These are phyloP conservation scores for Hofmannophila pseudospretella DNA, from an alignment of 2,888 invertebrate species.

Conservation along the genomic window DNA sequence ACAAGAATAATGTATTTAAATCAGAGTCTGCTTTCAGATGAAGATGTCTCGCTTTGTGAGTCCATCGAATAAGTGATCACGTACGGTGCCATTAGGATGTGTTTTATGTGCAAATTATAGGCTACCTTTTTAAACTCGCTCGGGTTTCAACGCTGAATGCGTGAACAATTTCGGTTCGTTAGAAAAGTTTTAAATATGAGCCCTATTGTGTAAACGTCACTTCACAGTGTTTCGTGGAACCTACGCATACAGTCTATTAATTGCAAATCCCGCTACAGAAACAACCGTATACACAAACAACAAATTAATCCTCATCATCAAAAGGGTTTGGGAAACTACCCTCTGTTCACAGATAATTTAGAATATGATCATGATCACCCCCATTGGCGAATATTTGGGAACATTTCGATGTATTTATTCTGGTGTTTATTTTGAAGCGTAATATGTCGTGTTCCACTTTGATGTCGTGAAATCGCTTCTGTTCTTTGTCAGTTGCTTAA, in stretches of 20 bases:
- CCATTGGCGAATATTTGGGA: slow-evolving; percentile 67
- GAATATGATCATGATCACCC: slow-evolving; percentile 74
- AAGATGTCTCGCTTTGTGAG: slow-evolving; percentile 71
- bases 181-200: slow-evolving; percentile 55
- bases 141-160: slow-evolving; percentile 38
- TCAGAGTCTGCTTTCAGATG: slow-evolving; percentile 73
- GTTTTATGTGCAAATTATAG: slow-evolving; percentile 78
- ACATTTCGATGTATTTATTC: slow-evolving; percentile 75
- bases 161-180: slow-evolving; percentile 66
- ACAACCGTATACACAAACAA: slow-evolving; percentile 51
- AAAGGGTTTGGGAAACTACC: slow-evolving; percentile 68
- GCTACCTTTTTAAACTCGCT: slow-evolving; percentile 68
- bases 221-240: slow-evolving; percentile 8
- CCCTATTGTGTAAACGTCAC: slow-evolving; percentile 22
- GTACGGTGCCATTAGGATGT: slow-evolving; percentile 72
- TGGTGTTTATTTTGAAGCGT: slow-evolving; percentile 76
- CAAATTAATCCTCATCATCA: slow-evolving; percentile 66
- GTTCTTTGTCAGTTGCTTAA: slow-evolving; percentile 71
- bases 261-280: slow-evolving; percentile 50
- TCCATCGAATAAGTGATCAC: slow-evolving; percentile 71
- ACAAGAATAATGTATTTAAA: slow-evolving; percentile 77
- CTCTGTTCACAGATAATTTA: slow-evolving; percentile 67
- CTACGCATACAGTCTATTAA: slow-evolving; percentile 40
- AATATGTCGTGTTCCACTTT: slow-evolving; percentile 78
- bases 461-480: slow-evolving; percentile 77